Conservation (phyloP, 2,888 invertebrate species). For the Erebia epiphron region DNA sequence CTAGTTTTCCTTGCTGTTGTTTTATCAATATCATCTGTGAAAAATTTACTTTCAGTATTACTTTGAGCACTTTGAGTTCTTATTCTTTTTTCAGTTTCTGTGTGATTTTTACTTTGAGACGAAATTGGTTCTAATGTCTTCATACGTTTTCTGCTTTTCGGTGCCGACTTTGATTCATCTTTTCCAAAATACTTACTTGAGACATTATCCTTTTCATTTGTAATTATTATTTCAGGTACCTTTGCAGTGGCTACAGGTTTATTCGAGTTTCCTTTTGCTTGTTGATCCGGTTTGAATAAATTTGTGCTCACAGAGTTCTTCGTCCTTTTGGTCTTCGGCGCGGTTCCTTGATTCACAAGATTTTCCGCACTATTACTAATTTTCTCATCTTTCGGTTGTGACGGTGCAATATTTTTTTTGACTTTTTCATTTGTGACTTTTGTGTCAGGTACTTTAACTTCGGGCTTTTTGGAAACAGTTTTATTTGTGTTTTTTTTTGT, state of each 20-base stretch:
- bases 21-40: slow-evolving; percentile 44
- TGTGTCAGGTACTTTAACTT: slow-evolving; percentile 51
- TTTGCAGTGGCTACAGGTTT: slow-evolving; percentile 34
- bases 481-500: slow-evolving; percentile 17
- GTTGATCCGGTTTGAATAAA: slow-evolving; percentile 12
- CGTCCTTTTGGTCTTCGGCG: neutral
- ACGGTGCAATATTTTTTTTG: slow-evolving; percentile 1
- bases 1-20: slow-evolving; percentile 40
- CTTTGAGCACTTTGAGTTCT: slow-evolving; percentile 66
- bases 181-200: slow-evolving; percentile 63
- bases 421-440: slow-evolving; percentile 51
- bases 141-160: slow-evolving; percentile 45
- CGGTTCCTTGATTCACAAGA: neutral
- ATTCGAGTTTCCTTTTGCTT: slow-evolving; percentile 21
- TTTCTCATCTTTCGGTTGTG: slow-evolving; percentile 8
- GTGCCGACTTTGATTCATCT: slow-evolving; percentile 24
- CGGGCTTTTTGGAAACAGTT: slow-evolving; percentile 28
- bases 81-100: slow-evolving; percentile 42
- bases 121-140: slow-evolving; percentile 39
- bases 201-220: slow-evolving; percentile 50
- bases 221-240: slow-evolving; percentile 55
- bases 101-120: slow-evolving; percentile 23
- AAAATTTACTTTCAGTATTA: slow-evolving; percentile 62
- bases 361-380: neutral
- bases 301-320: neutral